Evolutionary conservation across 2,113 vertebrate genomes (phyloP), one percentile per base, ranked within the genome.

Genomic region (Gobius niger): DNA sequence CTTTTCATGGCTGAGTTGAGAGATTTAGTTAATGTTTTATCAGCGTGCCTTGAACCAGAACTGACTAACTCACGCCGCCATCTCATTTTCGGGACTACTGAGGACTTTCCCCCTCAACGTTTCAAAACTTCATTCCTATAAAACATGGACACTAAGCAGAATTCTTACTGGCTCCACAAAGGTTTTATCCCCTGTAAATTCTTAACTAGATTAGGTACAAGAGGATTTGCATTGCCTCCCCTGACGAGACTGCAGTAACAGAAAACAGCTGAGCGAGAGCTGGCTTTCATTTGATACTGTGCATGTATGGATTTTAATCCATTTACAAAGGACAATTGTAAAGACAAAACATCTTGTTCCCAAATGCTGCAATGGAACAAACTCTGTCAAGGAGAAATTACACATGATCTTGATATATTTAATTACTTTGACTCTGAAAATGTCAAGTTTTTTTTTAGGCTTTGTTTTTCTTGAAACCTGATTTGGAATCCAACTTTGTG

Each of bases 141-240:
- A 63, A 69, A 16, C 13, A 18, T 16, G 78, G 1, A 40, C 56
- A 56, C 52, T 34, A 67, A 54, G 40, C 49, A 57, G 66, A 63
- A 47, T 18, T 46, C 42, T 63, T 51, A 50, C 34, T 56, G 57
- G 34, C 53, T 80, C 52, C 67, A 84, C 81, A 73, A 70, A 80
- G 52, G 63, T n/a, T 79, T 75, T 71, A 86, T 84, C 83, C 66
- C 57, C 63, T 68, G 70, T 77, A 80, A 59, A 89, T 84, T 82
- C 82, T 73, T 85, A 68, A 87, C 76, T 82, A 77, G 88, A 90
- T 90, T 90, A 89, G 74, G 68, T 68, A 42, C 67, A 82, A 85
- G 79, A 68, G 78, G 88, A 89, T 92, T 91, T 90, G 73, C 47
- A 73, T 72, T 69, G 70, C 16, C 59, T 75, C 47, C 46, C 11